Evolutionary conservation across 2,888 invertebrate species (phyloP).

Genomic region (Nomada lathburiana): DNA sequence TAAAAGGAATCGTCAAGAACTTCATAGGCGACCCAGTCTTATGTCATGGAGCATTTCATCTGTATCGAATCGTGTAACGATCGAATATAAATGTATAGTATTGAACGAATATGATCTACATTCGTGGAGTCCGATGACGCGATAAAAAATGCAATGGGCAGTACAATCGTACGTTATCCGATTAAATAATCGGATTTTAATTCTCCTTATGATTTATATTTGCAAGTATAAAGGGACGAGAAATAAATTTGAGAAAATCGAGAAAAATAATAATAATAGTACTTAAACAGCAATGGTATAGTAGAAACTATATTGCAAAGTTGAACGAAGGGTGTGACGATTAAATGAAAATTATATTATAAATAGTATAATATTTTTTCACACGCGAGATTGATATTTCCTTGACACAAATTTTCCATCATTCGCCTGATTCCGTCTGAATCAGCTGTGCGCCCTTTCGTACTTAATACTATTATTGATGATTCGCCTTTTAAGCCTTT

Average conservation of each 20-base stretch:
- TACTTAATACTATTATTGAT: not conserved
- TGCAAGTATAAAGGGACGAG: too few relatives aligned
- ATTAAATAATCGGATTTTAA: not conserved
- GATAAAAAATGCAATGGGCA: conserved; percentile 3
- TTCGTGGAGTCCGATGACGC: not conserved
- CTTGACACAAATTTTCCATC: not conserved
- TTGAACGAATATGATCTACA: not conserved
- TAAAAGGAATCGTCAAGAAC: not conserved
- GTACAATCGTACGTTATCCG: not conserved
- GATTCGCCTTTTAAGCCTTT: not conserved
- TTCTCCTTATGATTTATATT: not conserved
- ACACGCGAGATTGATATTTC: not conserved
- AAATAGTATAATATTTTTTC: not conserved
- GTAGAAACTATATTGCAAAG: too few relatives aligned
- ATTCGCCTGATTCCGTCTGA: not conserved
- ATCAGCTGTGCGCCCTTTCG: not conserved
- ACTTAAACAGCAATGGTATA: too few relatives aligned
- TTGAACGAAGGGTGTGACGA: too few relatives aligned
- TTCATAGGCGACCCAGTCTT: not conserved
- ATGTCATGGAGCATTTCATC: not conserved
- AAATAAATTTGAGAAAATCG: too few relatives aligned
- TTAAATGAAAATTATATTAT: too few relatives aligned
- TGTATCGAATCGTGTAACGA: not conserved
- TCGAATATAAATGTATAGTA: conserved; percentile 2
- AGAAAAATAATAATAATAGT: too few relatives aligned